These are phyloP conservation scores for Caenorhabditis sp. DNA, from an alignment of 2,888 invertebrate genomes.

Conservation along the genomic window DNA sequence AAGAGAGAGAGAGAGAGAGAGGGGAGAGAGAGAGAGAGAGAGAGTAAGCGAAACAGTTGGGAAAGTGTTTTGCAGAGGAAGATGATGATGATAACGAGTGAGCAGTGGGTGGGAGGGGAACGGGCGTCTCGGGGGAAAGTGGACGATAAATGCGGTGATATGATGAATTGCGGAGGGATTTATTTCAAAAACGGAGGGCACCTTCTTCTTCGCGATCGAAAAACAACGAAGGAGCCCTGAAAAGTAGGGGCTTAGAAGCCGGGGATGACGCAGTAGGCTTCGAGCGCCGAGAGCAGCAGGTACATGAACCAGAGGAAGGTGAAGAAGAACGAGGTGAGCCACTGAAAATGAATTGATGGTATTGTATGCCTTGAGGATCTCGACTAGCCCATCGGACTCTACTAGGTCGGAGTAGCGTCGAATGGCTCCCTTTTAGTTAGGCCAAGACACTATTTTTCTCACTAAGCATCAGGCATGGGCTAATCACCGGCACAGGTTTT, in stretches of 20 bases:
- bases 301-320: slow-evolving; percentile 93
- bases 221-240: slow-evolving; percentile 22
- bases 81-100: slow-evolving; percentile 9
- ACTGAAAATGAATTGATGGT: slow-evolving; percentile 54
- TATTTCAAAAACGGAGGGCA: slow-evolving; percentile 4
- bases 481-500: no score
- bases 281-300: slow-evolving; percentile 91
- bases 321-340: slow-evolving; percentile 86
- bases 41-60: slow-evolving; percentile 55
- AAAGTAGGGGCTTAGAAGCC: slow-evolving; percentile 81
- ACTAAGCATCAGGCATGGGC: no score
- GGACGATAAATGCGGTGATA: slow-evolving; percentile 41
- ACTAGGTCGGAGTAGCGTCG: no score
- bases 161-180: slow-evolving; percentile 2
- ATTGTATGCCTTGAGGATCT: neutral
- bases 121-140: slow-evolving; percentile 7
- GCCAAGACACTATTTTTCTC: no score
- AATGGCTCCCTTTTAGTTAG: no score
- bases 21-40: slow-evolving; percentile 10
- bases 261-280: slow-evolving; percentile 91
- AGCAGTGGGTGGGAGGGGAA: slow-evolving; percentile 31
- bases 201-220: slow-evolving; percentile 42
- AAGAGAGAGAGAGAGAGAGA: slow-evolving; percentile 19
- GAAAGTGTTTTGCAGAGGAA: slow-evolving; percentile 47
- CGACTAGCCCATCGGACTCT: no score